Base-by-base conservation (phyloP, 2,888 invertebrate genomes). In the Temnothorax ravouxi region DNA sequence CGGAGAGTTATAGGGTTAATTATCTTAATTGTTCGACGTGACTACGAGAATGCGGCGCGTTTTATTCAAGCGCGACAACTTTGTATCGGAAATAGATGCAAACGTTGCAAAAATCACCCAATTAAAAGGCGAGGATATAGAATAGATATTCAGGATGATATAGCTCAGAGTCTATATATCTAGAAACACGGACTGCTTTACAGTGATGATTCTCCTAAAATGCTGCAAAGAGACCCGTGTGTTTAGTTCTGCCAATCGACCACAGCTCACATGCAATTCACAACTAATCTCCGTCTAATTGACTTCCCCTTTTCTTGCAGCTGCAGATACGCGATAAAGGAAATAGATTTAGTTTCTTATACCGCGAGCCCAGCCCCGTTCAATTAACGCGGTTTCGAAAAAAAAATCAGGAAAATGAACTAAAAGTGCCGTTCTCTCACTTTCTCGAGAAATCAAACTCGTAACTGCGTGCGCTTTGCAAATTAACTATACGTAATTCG, bases 101-200 rank as follows among this genome's bases (percentile, higher is more conserved):
- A 21, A n/a, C 62, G 66, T 47, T 34, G 84, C 83, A 83, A 87
- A 87, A 87, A 87, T 88, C 81, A 61, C 54, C 88, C 84, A 88
- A 88, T 88, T 88, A 89, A 88, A 69, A 84, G 84, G 85, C 83
- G 83, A 67, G 74, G 69, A 34, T 44, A 34, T 44, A n/a, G n/a
- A n/a, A n/a, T 80, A 88, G 82, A 69, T 56, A 79, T 21, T 5
- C 9, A 3, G 21, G 15, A 1, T 56, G 54, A 44, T 69, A 69
- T 69, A 69, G 41, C 41, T 52, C 41, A 25, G 25, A 52, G n/a
- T 15, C 9, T 44, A 25, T 25, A 8, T 77, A 77, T 69, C 38
- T 52, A 25, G 13, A 76, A 15, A 0, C 29, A 11, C 25, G 25
- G 6, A 34, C 21, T 21, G 38, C 47, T 80, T 72, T 69, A 79